Conservation (phyloP, 2,113 vertebrate genomes). For the Pteronura brasiliensis region DNA sequence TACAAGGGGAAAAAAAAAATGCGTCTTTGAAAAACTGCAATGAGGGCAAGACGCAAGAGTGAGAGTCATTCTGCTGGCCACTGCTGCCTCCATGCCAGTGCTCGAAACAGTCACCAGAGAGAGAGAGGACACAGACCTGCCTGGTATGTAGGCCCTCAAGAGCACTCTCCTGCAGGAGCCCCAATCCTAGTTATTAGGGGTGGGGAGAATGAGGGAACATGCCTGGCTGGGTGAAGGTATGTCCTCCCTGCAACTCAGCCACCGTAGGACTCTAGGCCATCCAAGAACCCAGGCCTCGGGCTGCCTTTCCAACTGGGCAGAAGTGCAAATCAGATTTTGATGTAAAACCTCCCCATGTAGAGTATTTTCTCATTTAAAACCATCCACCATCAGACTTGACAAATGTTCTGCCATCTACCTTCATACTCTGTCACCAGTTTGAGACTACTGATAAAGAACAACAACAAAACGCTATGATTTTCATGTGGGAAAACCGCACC, state of each 20-base stretch:
- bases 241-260: background rate
- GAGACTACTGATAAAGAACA: background rate
- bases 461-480: background rate
- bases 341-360: background rate
- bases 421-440: background rate
- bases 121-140: no score
- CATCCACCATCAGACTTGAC: background rate
- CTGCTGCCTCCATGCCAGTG: background rate
- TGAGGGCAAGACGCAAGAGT: background rate
- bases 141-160: background rate
- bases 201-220: background rate
- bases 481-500: background rate
- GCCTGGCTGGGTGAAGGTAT: background rate
- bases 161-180: background rate
- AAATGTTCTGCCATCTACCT: background rate
- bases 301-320: background rate
- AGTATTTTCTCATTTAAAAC: background rate
- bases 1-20: background rate
- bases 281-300: background rate
- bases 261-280: background rate
- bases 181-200: no score
- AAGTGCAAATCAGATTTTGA: background rate
- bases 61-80: background rate
- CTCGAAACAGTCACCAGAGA: no score
- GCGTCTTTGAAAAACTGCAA: background rate